A percentile compares a stretch with the other conserved stretches of the same genome.
phyloP scores from a whole-genome alignment of 1,140 invertebrate species.

The Neodiprion lecontei region DNA sequence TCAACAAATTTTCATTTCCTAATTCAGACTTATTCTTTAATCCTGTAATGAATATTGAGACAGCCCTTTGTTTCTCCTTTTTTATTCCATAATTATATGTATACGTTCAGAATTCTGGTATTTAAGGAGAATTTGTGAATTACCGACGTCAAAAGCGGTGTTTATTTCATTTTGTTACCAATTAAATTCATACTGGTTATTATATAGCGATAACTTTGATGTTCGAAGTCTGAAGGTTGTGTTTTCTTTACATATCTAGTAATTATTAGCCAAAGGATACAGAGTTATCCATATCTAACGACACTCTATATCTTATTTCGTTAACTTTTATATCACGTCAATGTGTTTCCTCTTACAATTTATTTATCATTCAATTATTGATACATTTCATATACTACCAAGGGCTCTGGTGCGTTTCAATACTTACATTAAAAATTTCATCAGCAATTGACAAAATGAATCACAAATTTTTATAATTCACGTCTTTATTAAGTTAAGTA shows the following conservation, averaged over 20 bases:
- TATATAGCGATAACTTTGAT: neutral
- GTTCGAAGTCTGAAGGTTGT: neutral
- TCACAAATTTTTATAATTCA: conserved; percentile 22
- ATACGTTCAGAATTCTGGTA: neutral
- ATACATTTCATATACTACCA: conserved; percentile 13
- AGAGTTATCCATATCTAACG: neutral
- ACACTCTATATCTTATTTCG: neutral
- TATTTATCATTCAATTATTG: neutral
- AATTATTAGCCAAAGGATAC: neutral
- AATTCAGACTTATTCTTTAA: neutral
- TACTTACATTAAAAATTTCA: conserved; percentile 22
- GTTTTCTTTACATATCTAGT: neutral
- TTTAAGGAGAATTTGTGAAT: neutral
- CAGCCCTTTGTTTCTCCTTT: neutral
- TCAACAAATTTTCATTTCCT: too few relatives aligned
- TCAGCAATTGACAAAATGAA: conserved; percentile 24
- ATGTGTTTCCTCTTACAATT: neutral
- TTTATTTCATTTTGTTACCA: neutral
- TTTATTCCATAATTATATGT: neutral
- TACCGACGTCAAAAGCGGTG: neutral
- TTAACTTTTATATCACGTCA: neutral
- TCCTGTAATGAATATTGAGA: neutral
- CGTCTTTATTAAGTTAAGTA: conserved; percentile 27
- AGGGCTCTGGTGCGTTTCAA: conserved; percentile 26
- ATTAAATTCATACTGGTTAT: neutral